Percentiles rank a stretch among this genome's conserved stretches.
Evolutionary conservation across 2,113 vertebrate species (phyloP).

Genomic region (Eudyptes chrysolophus): DNA sequence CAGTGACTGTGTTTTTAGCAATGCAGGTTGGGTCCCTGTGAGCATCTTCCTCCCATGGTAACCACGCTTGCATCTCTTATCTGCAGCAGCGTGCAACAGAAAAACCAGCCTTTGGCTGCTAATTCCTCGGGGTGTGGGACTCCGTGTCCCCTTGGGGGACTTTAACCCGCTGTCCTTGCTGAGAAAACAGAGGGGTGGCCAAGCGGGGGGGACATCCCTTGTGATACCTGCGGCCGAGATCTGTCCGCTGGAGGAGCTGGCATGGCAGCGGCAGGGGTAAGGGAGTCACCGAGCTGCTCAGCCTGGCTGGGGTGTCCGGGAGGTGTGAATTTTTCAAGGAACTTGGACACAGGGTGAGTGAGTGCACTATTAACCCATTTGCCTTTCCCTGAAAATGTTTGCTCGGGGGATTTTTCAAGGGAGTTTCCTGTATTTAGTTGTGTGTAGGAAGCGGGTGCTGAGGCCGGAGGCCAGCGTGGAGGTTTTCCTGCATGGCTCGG

Average conservation of each 20-base stretch:
- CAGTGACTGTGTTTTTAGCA: not conserved
- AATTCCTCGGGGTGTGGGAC: accelerated
- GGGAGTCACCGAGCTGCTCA: accelerated
- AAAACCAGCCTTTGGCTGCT: not conserved
- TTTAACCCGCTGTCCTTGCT: accelerated
- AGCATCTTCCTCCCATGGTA: not conserved
- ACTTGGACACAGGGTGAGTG: accelerated
- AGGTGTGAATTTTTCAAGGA: not conserved
- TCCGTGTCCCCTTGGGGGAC: not conserved
- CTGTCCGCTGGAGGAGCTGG: not conserved
- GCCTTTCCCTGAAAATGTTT: not conserved
- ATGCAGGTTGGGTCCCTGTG: not conserved
- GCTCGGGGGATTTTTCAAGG: not conserved
- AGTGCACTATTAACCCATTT: accelerated
- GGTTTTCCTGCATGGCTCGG: not conserved
- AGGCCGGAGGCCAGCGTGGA: accelerated
- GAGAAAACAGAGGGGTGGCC: not conserved
- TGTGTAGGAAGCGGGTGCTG: not conserved
- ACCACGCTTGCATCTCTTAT: accelerated
- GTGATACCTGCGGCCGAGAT: not conserved
- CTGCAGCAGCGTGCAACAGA: not conserved
- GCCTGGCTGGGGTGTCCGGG: not conserved
- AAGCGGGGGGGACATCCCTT: not conserved
- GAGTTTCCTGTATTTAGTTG: not conserved
- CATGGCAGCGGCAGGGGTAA: accelerated